Conservation (phyloP, 2,797 vertebrate species). For the Aplochiton taeniatus region DNA sequence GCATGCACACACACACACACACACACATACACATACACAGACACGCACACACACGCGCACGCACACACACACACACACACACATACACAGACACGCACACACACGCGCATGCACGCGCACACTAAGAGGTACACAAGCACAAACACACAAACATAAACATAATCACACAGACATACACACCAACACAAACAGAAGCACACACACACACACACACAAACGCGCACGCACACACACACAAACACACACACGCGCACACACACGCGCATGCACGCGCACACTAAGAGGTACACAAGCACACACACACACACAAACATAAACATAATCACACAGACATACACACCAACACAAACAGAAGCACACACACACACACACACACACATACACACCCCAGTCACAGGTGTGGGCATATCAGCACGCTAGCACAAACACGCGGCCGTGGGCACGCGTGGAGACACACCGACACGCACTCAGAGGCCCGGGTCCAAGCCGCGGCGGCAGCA, state of each 20-base stretch:
- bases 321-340: constrained; percentile 3
- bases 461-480: constrained; percentile 21
- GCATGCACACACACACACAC: constrained; percentile 16
- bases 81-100: constrained; percentile 13
- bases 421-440: constrained; percentile 29
- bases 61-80: constrained; percentile 7
- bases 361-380: no score
- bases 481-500: constrained; percentile 48
- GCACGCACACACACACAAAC: constrained; percentile 1
- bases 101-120: no score
- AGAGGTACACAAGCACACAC: no score
- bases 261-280: background rate
- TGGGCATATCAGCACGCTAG: constrained; percentile 21
- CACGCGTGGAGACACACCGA: background rate
- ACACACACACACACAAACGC: background rate
- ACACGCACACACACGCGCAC: background rate
- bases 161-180: constrained; percentile 12
- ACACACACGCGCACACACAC: background rate
- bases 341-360: constrained; percentile 9
- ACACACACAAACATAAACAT: constrained; percentile 22
- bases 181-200: no score
- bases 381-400: constrained; percentile 19
- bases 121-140: no score
- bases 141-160: constrained; percentile 6
- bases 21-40: constrained; percentile 15